These are phyloP conservation scores for Coleophora deauratella DNA, from an alignment of 2,888 invertebrate genomes.

Conservation along the genomic window DNA sequence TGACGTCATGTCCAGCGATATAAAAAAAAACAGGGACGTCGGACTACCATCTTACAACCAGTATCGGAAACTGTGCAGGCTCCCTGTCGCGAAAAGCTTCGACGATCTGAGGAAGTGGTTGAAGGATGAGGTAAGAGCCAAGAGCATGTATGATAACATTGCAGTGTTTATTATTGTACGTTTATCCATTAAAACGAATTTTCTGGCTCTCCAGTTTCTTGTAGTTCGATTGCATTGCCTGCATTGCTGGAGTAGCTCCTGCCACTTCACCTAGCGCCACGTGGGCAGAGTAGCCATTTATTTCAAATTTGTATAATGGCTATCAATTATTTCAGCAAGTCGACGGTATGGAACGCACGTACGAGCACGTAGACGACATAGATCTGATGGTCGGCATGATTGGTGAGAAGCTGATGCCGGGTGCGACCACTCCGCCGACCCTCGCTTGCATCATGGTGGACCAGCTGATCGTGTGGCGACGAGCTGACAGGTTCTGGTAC, in stretches of 20 bases:
- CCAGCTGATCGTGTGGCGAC: conserved; percentile 84
- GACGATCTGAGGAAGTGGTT: conserved; percentile 83
- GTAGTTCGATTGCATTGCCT: no score
- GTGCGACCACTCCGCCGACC: conserved; percentile 87
- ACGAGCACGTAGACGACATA: conserved; percentile 82
- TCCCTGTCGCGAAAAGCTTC: conserved; percentile 79
- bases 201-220: no score
- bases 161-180: no score
- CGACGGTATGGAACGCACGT: conserved; percentile 22
- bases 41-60: conserved; percentile 91
- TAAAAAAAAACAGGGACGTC: conserved; percentile 78
- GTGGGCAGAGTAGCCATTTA: no score
- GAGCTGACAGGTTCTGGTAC: conserved; percentile 88
- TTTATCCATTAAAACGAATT: no score
- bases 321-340: conserved; percentile 25
- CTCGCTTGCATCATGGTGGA: conserved; percentile 90
- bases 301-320: no score
- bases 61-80: conserved; percentile 85
- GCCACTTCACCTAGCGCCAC: no score
- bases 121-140: conserved; percentile 26
- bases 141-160: no score
- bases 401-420: conserved; percentile 84
- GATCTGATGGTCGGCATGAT: conserved; percentile 93
- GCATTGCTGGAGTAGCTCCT: no score
- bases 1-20: conserved; percentile 30